A percentile compares a stretch with the other conserved stretches of the same genome.
Evolutionary conservation across 2,113 vertebrate species (phyloP).

Genomic region (Cebidichthys violaceus): DNA sequence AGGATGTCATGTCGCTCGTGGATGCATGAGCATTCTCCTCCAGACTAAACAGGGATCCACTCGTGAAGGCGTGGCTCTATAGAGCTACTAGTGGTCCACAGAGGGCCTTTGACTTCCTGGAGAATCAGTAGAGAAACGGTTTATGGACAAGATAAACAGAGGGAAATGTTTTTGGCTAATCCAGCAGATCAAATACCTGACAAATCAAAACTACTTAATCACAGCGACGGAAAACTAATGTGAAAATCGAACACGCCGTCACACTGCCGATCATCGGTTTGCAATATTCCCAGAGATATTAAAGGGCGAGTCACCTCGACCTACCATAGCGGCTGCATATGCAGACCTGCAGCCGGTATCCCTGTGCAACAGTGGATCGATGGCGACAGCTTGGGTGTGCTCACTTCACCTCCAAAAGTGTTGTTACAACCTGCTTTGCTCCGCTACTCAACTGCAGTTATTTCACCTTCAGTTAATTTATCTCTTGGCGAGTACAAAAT

Average conservation of each 20-base stretch:
- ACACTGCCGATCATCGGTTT: not conserved
- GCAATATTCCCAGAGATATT: not conserved
- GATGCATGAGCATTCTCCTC: not conserved
- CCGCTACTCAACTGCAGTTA: too few relatives aligned
- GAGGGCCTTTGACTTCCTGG: not conserved
- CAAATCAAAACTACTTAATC: not conserved
- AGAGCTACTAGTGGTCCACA: not conserved
- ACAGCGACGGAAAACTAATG: not conserved
- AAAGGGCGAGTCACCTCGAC: not conserved
- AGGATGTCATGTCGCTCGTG: not conserved
- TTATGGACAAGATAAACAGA: not conserved
- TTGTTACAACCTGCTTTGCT: not conserved
- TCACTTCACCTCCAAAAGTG: not conserved
- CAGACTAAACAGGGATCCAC: not conserved
- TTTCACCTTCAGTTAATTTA: too few relatives aligned
- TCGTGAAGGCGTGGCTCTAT: not conserved
- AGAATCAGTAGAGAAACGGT: not conserved
- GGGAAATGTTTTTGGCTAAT: not conserved
- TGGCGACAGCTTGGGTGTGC: not conserved
- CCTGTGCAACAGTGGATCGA: not conserved
- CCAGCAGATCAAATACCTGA: not conserved
- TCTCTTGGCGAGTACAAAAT: not conserved
- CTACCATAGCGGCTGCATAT: not conserved
- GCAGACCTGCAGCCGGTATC: not conserved
- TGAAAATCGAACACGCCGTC: not conserved